These are phyloP conservation scores for sheep (Ovis aries) DNA, from an alignment of 2,113 vertebrate genomes.

Conservation along the genomic window ARS-UI_Ramb_v3.0 NC_056071.1:39227501-39228000, in stretches of 20 bases:
- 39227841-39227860: neutral
- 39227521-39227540: neutral
- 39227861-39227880: neutral
- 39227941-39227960: neutral
- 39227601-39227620: neutral
- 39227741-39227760: neutral
- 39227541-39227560: neutral
- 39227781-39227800: neutral
- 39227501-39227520: neutral
- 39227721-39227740: neutral
- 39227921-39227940: neutral
- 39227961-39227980: neutral
- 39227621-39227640: neutral
- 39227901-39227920: neutral
- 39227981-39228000: neutral
- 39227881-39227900: neutral
- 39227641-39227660: neutral
- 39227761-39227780: neutral
- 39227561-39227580: neutral
- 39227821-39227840: neutral
- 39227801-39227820: neutral
- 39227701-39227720: neutral
- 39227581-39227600: neutral
- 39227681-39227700: neutral
- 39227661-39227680: neutral